These are phyloP conservation scores for Pipistrellus pygmaeus DNA, from an alignment of 2,797 vertebrate species.

Conservation along the genomic window DNA sequence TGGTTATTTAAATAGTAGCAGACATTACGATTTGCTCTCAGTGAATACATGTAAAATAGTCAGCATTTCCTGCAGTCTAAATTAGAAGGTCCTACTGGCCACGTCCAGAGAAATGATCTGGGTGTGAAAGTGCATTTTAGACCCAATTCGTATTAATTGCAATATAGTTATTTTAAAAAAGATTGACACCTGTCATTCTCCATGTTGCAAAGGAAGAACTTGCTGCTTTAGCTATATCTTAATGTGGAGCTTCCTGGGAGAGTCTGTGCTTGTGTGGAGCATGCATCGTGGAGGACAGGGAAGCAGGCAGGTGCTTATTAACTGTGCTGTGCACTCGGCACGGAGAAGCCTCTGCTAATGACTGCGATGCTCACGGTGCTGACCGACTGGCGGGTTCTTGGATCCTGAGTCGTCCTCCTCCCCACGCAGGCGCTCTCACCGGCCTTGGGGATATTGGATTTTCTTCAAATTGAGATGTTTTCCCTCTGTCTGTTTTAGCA, in stretches of 20 bases:
- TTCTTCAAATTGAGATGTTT: conserved; percentile 31
- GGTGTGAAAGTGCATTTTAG: not conserved
- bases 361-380: not conserved
- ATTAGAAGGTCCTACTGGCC: not conserved
- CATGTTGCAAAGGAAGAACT: conserved; percentile 40
- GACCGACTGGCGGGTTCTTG: not conserved
- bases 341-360: not conserved
- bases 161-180: conserved; percentile 47
- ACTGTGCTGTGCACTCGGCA: not conserved
- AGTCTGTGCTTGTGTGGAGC: not conserved
- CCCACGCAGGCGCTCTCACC: not conserved
- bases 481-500: not conserved
- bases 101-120: conserved; percentile 11
- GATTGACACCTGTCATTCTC: not conserved
- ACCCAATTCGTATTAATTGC: not conserved
- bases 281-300: not conserved
- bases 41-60: conserved; percentile 9
- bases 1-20: conserved; percentile 23
- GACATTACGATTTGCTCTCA: conserved; percentile 20
- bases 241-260: not conserved
- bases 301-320: not conserved
- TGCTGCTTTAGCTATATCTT: not conserved
- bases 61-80: conserved; percentile 19
- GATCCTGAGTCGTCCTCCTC: not conserved
- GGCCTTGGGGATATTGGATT: conserved; percentile 6